Evolutionary conservation across 23 tunicate species (phyloP).

Genomic region (Phallusia fumigata): DNA sequence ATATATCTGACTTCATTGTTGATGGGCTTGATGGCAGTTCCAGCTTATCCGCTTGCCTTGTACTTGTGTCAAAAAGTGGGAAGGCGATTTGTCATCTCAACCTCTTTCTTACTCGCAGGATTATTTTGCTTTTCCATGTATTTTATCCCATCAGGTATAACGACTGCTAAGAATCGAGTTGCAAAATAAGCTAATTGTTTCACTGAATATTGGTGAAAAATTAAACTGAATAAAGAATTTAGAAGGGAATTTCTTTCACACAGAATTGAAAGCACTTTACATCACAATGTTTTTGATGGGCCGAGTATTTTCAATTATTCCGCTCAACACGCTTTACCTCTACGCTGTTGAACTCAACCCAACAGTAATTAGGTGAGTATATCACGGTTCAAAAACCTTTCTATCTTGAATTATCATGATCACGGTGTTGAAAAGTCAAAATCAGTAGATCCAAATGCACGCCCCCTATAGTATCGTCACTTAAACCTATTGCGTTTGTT

Average conservation of each 20-base stretch:
- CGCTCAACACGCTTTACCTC: not conserved
- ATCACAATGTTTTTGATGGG: slow-evolving; percentile 5
- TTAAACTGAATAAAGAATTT: too few relatives aligned
- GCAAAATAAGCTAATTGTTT: not conserved
- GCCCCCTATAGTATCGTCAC: too few relatives aligned
- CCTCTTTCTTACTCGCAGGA: not conserved
- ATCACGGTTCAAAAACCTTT: too few relatives aligned
- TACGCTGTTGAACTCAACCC: slow-evolving; percentile 11
- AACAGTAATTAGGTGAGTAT: not conserved
- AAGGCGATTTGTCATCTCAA: not conserved
- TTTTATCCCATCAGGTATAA: slow-evolving; percentile 10
- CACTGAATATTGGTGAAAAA: too few relatives aligned
- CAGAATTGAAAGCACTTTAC: not conserved
- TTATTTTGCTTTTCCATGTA: slow-evolving; percentile 12
- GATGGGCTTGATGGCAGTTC: not conserved
- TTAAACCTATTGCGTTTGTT: too few relatives aligned
- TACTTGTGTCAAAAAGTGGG: slow-evolving; percentile 10
- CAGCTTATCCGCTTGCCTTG: slow-evolving; percentile 1
- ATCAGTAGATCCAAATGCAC: too few relatives aligned
- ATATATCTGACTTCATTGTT: not conserved
- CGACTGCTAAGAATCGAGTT: too few relatives aligned
- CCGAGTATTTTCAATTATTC: not conserved
- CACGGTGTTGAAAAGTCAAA: too few relatives aligned
- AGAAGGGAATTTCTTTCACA: not conserved
- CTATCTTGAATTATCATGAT: too few relatives aligned